Evolutionary conservation across 2,888 invertebrate genomes (phyloP), one percentile per base, ranked within the genome.

Genomic region (Brachyptera putata): DNA sequence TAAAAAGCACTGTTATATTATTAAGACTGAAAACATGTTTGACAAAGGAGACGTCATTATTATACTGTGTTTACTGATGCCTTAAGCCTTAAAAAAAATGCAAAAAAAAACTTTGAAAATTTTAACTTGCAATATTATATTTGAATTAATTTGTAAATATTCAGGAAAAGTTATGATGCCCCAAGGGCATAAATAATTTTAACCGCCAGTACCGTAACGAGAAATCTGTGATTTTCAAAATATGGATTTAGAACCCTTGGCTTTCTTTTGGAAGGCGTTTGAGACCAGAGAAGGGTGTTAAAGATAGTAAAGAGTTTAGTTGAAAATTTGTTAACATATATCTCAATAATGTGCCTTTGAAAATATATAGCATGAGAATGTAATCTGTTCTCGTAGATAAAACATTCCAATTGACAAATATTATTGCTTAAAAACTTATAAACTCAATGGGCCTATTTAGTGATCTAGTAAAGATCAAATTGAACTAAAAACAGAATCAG

Each of bases 311-410:
- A 61, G 61, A 58, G 61, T 63, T 63, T 61, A 61, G 61, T 63
- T 61, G 22, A 56, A 30, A 21, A 58, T 63, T 61, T 58, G 61
- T 63, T 61, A 56, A 53, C 21, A 61, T 58, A 61, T 58, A 56
- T 56, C 61, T 48, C 21, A 58, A 63, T 61, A 61, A 63, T 63
- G 63, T 63, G 63, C 63, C 63, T 63, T 63, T 53, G 30, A 30
- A 30, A 30, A 5, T 7, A 30, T 11, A 30, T n/a, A n/a, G n/a
- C n/a, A n/a, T n/a, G 5, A 30, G 11, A 7, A 30, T 30, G 5
- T 30, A 30, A 30, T 11, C 11, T 30, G 30, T 30, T 11, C 11
- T 5, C 30, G 5, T 5, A 5, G 5, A 11, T 30, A 5, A 5
- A 30, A 30, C 30, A 30, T 30, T 30, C 30, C 30, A 30, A 30